These are phyloP conservation scores for Ageneiosus marmoratus DNA, from an alignment of 2,113 vertebrate species.

Conservation along the genomic window DNA sequence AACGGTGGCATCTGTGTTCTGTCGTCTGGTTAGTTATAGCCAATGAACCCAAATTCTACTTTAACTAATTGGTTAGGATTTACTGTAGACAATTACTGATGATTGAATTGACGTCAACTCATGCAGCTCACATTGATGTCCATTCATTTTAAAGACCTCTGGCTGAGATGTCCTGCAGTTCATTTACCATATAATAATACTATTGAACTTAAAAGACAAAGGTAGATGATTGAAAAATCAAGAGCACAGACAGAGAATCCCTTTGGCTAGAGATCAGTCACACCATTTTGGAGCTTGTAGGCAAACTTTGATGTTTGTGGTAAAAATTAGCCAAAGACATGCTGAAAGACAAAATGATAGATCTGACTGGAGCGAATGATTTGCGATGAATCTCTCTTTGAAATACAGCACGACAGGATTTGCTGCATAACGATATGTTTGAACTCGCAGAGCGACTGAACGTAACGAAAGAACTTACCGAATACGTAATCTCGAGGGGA, in stretches of 20 bases:
- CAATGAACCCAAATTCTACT: background rate
- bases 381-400: background rate
- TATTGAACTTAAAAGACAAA: background rate
- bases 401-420: background rate
- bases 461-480: background rate
- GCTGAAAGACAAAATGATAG: conserved; percentile 8
- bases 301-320: conserved; percentile 13
- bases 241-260: background rate
- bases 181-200: background rate
- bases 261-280: conserved; percentile 3
- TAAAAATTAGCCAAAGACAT: background rate
- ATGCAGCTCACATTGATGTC: background rate
- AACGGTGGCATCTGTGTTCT: background rate
- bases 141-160: background rate
- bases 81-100: background rate
- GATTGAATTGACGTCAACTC: background rate
- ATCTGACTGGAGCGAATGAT: background rate
- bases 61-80: background rate
- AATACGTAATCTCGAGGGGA: background rate
- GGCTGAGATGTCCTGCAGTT: background rate
- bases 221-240: background rate
- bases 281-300: background rate
- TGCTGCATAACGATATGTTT: background rate
- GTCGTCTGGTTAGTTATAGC: background rate
- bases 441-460: background rate